Conservation (phyloP, 2,797 vertebrate genomes). For the Streptopelia turtur region DNA sequence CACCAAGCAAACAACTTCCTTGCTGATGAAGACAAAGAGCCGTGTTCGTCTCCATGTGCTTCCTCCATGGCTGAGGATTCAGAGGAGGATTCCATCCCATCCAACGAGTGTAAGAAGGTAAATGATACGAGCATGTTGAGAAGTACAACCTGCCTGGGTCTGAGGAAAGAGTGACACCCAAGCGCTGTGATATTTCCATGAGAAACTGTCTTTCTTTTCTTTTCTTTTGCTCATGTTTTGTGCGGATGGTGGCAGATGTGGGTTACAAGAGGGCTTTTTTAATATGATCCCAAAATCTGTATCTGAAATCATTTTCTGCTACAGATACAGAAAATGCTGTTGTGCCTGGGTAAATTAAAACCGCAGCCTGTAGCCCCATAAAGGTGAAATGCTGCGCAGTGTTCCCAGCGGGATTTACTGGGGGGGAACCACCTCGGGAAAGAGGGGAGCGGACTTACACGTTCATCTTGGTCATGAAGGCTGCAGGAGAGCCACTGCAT, state of each 20-base stretch:
- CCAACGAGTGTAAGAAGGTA: constrained; percentile 94
- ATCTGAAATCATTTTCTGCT: not conserved
- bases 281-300: not conserved
- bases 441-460: not conserved
- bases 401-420: constrained; percentile 4
- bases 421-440: not conserved
- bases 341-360: not conserved
- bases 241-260: not conserved
- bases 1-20: constrained; percentile 74
- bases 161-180: not conserved
- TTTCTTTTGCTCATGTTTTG: not conserved
- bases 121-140: not conserved
- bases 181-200: not conserved
- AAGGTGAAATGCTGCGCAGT: not conserved
- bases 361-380: not conserved
- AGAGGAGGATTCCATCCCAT: constrained; percentile 83
- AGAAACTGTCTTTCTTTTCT: not conserved
- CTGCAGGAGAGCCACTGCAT: not conserved
- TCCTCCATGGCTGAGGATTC: constrained; percentile 87
- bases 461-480: not conserved
- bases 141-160: not conserved
- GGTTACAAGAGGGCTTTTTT: not conserved
- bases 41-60: constrained; percentile 77
- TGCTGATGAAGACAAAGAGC: constrained; percentile 81
- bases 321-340: not conserved